Conservation (phyloP, 2,888 invertebrate genomes). For the Desoria tigrina region DNA sequence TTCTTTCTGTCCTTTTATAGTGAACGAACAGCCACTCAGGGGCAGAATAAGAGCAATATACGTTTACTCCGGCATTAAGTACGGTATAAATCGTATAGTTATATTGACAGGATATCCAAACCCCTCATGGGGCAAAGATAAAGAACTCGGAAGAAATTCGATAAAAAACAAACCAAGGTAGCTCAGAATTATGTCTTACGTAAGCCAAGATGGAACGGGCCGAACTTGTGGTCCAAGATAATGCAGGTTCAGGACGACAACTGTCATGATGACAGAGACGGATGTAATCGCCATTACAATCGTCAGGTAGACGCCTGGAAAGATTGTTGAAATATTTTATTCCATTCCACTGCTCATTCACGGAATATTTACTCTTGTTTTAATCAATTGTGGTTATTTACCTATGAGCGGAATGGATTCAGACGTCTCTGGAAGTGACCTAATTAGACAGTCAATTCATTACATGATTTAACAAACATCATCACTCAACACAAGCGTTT, state of each 20-base stretch:
- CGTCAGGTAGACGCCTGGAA: conserved; percentile 62
- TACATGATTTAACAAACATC: too few relatives aligned
- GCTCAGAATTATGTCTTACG: conserved; percentile 42
- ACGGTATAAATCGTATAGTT: too few relatives aligned
- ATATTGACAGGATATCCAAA: too few relatives aligned
- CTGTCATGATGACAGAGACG: conserved; percentile 62
- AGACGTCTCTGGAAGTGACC: conserved; percentile 58
- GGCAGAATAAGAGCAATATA: too few relatives aligned
- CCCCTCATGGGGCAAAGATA: too few relatives aligned
- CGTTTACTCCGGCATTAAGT: too few relatives aligned
- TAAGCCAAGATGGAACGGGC: conserved; percentile 60
- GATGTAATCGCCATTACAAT: conserved; percentile 64
- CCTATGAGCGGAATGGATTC: conserved; percentile 63
- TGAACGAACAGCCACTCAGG: background rate
- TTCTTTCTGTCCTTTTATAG: background rate
- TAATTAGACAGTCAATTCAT: conserved; percentile 1
- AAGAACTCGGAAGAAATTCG: background rate
- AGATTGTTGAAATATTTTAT: background rate
- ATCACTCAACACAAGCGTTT: too few relatives aligned
- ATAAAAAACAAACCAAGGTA: conserved; percentile 1
- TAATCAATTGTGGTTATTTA: too few relatives aligned
- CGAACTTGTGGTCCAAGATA: conserved; percentile 61
- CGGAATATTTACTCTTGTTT: too few relatives aligned
- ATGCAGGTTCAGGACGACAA: conserved; percentile 63
- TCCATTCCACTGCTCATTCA: too few relatives aligned